Base-by-base conservation (phyloP, 2,113 vertebrate genomes). In the Mesoclemmys tuberculata region DNA sequence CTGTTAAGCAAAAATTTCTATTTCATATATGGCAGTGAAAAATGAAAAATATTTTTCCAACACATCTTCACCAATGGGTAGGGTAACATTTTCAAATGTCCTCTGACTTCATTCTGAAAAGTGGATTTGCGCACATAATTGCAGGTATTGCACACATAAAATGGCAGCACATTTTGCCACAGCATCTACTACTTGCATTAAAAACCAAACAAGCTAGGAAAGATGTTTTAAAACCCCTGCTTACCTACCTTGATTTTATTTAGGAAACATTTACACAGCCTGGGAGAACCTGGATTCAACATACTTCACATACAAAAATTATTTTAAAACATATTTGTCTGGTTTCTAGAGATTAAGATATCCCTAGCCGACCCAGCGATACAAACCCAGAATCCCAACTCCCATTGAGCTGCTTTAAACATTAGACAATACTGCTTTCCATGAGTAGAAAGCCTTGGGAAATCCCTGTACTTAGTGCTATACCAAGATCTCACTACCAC, bases 1-100 rank as follows among this genome's bases (percentile, higher is more conserved):
- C 97, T 94, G 80, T 8, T 89, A 98, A 96, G 87, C 96, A 98
- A 96, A 97, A 96, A 96, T 97, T 97, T 94, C 92, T 74, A 93
- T 98, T 97, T 97, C 86, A 92, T 95, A 92, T 87, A 97, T 97
- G 98, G 93, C 95, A 90, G 61, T 2, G 71, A 84, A 96, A 96
- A 85, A 64, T 29, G n/a, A 71, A 93, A 90, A 96, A 52, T 84
- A 54, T 51, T 93, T 93, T 92, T 88, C 82, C 90, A 41, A 81
- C 24, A 26, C 75, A 49, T 68, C 82, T 84, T 88, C 64, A 74
- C 80, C 56, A 95, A 71, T 10, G 90, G 78, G 61, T 56, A 35
- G 2, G 12, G 52, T 87, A 88, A 61, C 31, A 6, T 77, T 96
- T 96, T 74, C 64, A 94, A 84, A 64, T 81, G 88, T 90, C 24